Conservation (phyloP, 2,888 invertebrate genomes). For the Synanthedon myopaeformis region DNA sequence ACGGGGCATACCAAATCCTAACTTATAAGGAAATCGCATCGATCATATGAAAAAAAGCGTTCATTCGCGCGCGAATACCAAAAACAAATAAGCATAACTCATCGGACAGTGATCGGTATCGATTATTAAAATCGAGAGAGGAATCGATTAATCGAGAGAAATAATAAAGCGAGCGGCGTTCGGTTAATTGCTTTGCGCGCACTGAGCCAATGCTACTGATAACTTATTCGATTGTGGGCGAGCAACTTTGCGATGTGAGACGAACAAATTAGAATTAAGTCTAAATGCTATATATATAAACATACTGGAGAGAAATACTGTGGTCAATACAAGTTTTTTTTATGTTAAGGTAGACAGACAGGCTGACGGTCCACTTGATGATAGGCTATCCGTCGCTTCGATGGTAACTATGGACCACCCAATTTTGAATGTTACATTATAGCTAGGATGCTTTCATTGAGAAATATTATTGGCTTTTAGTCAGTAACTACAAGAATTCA, state of each 20-base stretch:
- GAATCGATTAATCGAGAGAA: constrained; percentile 55
- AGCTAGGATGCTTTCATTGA: too few relatives aligned
- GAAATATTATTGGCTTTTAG: too few relatives aligned
- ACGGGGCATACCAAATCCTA: neutral
- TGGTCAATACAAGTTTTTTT: too few relatives aligned
- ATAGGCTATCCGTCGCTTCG: too few relatives aligned
- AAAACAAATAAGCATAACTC: constrained; percentile 63
- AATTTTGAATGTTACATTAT: too few relatives aligned
- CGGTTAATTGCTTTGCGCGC: constrained; percentile 59
- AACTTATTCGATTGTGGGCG: constrained; percentile 31
- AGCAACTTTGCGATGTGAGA: constrained; percentile 6
- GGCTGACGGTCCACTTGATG: too few relatives aligned
- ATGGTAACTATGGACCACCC: too few relatives aligned
- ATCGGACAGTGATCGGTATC: constrained; percentile 48
- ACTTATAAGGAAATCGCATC: neutral
- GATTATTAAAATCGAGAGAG: constrained; percentile 50
- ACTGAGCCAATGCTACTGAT: constrained; percentile 42
- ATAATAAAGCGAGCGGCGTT: constrained; percentile 43
- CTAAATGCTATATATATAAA: too few relatives aligned
- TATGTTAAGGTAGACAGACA: too few relatives aligned
- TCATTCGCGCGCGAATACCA: constrained; percentile 4
- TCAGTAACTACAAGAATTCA: too few relatives aligned
- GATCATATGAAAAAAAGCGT: neutral
- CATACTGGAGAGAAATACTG: too few relatives aligned
- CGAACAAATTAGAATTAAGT: neutral